Evolutionary conservation across 2,888 invertebrate genomes (phyloP).

Genomic region (Miltochrista miniata): DNA sequence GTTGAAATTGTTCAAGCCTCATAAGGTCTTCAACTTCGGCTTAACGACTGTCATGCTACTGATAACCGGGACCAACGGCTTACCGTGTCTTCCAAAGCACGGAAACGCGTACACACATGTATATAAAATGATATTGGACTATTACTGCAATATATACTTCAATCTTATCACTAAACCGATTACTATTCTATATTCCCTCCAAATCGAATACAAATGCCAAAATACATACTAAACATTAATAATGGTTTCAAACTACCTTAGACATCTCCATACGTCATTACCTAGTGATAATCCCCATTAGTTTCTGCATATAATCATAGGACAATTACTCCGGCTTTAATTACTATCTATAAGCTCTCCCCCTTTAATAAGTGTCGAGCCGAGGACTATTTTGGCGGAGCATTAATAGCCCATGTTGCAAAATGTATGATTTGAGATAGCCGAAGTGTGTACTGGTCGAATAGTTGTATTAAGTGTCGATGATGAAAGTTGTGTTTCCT

Average conservation of each 20-base stretch:
- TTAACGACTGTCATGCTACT: too few species aligned
- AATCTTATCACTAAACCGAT: too few species aligned
- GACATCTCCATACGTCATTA: conserved; percentile 31
- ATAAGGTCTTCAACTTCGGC: too few species aligned
- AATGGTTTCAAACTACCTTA: conserved; percentile 30
- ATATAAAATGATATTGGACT: too few species aligned
- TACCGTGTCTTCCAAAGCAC: too few species aligned
- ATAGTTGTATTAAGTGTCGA: too few species aligned
- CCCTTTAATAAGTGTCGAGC: conserved; percentile 12
- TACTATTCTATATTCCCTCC: neutral
- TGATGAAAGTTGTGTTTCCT: too few species aligned
- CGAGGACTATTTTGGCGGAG: conserved; percentile 40
- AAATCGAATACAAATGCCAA: neutral
- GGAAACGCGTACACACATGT: too few species aligned
- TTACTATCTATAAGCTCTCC: conserved; percentile 20
- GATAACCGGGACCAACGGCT: too few species aligned
- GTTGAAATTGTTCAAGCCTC: too few species aligned
- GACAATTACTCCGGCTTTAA: conserved; percentile 29
- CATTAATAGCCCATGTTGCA: conserved; percentile 40
- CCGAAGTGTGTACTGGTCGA: too few species aligned
- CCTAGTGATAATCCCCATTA: conserved; percentile 38
- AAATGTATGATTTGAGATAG: conserved; percentile 45
- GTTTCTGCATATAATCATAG: conserved; percentile 28
- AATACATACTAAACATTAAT: conserved; percentile 13
- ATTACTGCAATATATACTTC: too few species aligned